Percentiles rank a stretch among this genome's conserved stretches.
These are phyloP conservation scores for Himalopsyche anomala DNA, from an alignment of 2,888 invertebrate species.

Conservation along the genomic window DNA sequence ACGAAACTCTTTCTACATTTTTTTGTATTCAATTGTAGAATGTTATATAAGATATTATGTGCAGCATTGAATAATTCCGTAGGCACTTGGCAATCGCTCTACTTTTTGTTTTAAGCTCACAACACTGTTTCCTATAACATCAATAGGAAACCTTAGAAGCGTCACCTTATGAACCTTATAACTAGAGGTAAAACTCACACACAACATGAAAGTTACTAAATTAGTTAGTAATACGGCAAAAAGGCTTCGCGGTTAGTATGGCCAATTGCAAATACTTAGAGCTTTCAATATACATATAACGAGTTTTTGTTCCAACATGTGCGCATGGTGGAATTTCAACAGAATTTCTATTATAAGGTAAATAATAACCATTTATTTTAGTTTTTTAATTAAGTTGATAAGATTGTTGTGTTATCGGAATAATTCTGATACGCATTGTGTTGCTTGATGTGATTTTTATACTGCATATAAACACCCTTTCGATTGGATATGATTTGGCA, in stretches of 20 bases:
- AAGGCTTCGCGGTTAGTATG: not conserved
- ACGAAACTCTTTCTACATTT: too few relatives aligned
- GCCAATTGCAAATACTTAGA: not conserved
- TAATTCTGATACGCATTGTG: too few relatives aligned
- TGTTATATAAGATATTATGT: too few relatives aligned
- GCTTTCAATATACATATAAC: not conserved
- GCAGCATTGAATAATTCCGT: too few relatives aligned
- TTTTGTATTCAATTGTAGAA: too few relatives aligned
- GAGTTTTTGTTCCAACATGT: not conserved
- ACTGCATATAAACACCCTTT: not conserved
- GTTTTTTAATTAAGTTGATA: too few relatives aligned
- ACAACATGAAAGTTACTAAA: not conserved
- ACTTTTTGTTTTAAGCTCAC: not conserved
- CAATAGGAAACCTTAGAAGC: conserved; percentile 32
- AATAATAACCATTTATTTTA: too few relatives aligned
- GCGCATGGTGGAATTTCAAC: too few relatives aligned
- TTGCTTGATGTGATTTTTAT: too few relatives aligned
- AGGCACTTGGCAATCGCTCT: too few relatives aligned
- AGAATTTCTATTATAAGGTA: too few relatives aligned
- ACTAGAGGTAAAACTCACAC: not conserved
- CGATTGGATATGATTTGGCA: not conserved
- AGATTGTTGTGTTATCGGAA: too few relatives aligned
- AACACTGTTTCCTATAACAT: not conserved
- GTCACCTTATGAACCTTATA: not conserved
- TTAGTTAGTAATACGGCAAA: not conserved